phyloP scores from a whole-genome alignment of 1,140 invertebrate species.

The Saccostrea echinata region DNA sequence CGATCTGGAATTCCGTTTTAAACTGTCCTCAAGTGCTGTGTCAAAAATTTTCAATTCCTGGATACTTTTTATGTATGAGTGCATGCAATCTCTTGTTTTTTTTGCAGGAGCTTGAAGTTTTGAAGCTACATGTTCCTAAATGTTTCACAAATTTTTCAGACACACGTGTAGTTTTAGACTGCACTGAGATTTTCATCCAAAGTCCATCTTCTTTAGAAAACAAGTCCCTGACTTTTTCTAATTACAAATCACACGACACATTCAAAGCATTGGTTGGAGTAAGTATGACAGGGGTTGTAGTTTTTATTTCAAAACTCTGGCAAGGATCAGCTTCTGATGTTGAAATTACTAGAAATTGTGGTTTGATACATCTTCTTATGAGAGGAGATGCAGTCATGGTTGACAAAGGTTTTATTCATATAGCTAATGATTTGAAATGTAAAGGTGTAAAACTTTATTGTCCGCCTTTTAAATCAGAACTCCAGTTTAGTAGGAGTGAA shows the following conservation, averaged over 20 bases:
- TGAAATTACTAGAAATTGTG: conserved; percentile 53
- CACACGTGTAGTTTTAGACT: no score
- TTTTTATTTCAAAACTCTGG: conserved; percentile 51
- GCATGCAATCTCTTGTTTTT: conserved; percentile 11
- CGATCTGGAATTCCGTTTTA: not conserved
- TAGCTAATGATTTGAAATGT: not conserved
- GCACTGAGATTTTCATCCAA: no score
- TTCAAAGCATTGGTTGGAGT: conserved; percentile 39
- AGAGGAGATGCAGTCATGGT: conserved; percentile 52
- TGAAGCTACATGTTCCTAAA: no score
- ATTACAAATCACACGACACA: conserved; percentile 44
- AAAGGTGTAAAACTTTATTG: conserved; percentile 41
- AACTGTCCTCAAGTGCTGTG: conserved; percentile 24
- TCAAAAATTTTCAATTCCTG: conserved; percentile 28
- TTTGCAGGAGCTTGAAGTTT: conserved; percentile 34
- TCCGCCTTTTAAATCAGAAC: no score
- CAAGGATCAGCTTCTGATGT: conserved; percentile 48
- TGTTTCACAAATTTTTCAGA: no score
- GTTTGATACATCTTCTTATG: conserved; percentile 33
- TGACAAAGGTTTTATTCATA: conserved; percentile 55
- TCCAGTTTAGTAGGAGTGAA: conserved; percentile 45
- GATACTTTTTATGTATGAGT: conserved; percentile 19
- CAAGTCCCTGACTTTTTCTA: no score
- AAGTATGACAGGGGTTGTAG: conserved; percentile 36
- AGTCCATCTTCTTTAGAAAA: no score